A percentile compares a stretch with the other conserved stretches of the same genome.
Evolutionary conservation across 2,888 invertebrate species (phyloP).

Genomic region (Ormyrus rosae): DNA sequence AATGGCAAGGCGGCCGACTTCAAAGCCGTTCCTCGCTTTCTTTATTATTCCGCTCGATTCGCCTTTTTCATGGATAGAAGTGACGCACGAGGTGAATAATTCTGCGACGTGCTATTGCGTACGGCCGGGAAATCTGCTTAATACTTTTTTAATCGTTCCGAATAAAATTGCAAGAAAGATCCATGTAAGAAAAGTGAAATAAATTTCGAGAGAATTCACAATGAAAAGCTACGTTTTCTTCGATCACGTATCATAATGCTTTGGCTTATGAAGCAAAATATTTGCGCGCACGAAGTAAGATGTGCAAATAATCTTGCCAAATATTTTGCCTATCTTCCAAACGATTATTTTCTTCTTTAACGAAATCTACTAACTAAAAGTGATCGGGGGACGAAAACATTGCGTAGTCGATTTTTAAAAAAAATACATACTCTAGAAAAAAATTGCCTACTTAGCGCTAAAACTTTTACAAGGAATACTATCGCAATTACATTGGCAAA

Average conservation of each 20-base stretch:
- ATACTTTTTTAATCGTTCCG: too few relatives aligned
- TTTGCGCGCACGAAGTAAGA: too few relatives aligned
- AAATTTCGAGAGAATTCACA: too few relatives aligned
- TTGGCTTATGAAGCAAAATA: too few relatives aligned
- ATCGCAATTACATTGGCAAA: conserved; percentile 54
- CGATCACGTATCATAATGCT: too few relatives aligned
- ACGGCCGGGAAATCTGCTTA: too few relatives aligned
- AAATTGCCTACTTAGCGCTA: conserved; percentile 53
- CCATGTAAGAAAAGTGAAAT: too few relatives aligned
- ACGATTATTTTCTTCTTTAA: too few relatives aligned
- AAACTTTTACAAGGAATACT: conserved; percentile 46
- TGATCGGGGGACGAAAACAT: conserved; percentile 27
- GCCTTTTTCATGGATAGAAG: conserved; percentile 20
- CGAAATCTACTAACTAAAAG: neutral
- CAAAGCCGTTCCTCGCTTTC: neutral
- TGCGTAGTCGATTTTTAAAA: conserved; percentile 2
- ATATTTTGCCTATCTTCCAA: too few relatives aligned
- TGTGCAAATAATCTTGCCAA: too few relatives aligned
- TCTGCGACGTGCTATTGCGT: conserved; percentile 8
- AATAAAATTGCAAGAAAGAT: too few relatives aligned
- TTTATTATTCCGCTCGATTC: neutral
- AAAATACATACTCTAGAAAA: conserved; percentile 16
- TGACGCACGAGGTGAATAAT: conserved; percentile 43
- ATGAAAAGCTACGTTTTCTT: too few relatives aligned
- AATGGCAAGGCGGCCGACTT: conserved; percentile 4